These are phyloP conservation scores for Marisa cornuarietis DNA, from an alignment of 1,140 invertebrate genomes.

Conservation along the genomic window DNA sequence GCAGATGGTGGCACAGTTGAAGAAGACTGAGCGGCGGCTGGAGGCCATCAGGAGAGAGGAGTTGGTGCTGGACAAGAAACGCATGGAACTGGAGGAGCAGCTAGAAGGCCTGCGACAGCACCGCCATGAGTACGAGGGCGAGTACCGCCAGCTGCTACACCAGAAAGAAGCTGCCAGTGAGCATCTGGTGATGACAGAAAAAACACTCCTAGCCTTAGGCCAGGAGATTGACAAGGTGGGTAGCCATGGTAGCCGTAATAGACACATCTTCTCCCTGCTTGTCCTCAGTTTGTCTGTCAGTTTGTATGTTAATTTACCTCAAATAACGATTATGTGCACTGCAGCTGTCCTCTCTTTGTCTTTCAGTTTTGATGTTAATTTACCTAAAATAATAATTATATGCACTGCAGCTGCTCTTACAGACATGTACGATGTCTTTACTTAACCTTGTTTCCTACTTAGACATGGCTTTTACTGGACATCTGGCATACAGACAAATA, in stretches of 20 bases:
- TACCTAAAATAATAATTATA: background rate
- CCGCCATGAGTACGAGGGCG: slow-evolving; percentile 25
- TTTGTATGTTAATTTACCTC: background rate
- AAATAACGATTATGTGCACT: background rate
- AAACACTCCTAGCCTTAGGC: slow-evolving; percentile 25
- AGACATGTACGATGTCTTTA: background rate
- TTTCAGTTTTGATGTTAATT: background rate
- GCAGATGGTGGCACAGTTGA: slow-evolving; percentile 18
- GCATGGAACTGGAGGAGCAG: slow-evolving; percentile 31
- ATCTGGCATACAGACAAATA: too few relatives aligned
- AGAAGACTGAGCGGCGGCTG: slow-evolving; percentile 28
- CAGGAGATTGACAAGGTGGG: slow-evolving; percentile 20
- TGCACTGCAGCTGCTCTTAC: background rate
- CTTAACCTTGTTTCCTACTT: too few relatives aligned
- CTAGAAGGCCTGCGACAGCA: slow-evolving; percentile 29
- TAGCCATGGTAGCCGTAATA: background rate
- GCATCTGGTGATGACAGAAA: slow-evolving; percentile 30
- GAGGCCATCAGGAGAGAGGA: slow-evolving; percentile 32
- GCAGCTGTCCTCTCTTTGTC: background rate
- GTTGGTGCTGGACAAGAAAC: slow-evolving; percentile 25
- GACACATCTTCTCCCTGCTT: background rate
- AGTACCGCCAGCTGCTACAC: slow-evolving; percentile 19
- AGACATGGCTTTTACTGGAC: too few relatives aligned
- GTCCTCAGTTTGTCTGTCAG: background rate
- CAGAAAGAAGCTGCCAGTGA: slow-evolving; percentile 22